These are phyloP conservation scores for Tachyglossus aculeatus DNA, from an alignment of 2,797 vertebrate species.

Conservation along the genomic window DNA sequence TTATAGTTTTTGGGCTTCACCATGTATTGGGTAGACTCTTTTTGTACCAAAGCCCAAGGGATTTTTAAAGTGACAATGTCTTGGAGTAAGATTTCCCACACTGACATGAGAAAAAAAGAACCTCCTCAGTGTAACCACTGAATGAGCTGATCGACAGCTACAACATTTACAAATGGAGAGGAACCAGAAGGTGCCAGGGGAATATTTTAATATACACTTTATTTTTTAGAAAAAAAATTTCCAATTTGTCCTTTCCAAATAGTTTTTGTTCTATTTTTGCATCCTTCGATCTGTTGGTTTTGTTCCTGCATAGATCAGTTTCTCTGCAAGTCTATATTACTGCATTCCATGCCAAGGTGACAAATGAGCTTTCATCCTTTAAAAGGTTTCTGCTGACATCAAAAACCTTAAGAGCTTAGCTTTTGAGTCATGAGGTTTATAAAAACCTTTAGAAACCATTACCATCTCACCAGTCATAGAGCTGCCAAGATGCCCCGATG, in stretches of 20 bases:
- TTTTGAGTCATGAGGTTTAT: background rate
- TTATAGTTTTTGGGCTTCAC: no score
- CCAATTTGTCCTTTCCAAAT: background rate
- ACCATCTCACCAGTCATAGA: background rate
- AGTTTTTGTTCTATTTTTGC: no score
- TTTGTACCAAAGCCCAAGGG: no score
- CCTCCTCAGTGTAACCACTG: background rate
- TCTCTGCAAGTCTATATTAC: no score
- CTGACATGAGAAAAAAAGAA: background rate
- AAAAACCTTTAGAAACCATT: background rate
- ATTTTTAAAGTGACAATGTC: no score
- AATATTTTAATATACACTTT: background rate
- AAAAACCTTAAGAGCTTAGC: background rate
- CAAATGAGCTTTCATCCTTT: background rate
- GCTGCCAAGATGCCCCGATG: background rate
- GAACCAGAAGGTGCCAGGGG: background rate
- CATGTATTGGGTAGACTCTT: no score
- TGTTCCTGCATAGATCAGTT: no score
- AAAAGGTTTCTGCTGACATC: background rate
- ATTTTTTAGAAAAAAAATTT: no score
- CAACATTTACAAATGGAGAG: background rate
- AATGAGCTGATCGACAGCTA: background rate
- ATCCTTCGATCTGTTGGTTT: no score
- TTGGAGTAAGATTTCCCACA: background rate
- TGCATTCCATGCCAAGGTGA: background rate